Conservation (phyloP, 2,113 vertebrate genomes). For the Neotragus moschatus region DNA sequence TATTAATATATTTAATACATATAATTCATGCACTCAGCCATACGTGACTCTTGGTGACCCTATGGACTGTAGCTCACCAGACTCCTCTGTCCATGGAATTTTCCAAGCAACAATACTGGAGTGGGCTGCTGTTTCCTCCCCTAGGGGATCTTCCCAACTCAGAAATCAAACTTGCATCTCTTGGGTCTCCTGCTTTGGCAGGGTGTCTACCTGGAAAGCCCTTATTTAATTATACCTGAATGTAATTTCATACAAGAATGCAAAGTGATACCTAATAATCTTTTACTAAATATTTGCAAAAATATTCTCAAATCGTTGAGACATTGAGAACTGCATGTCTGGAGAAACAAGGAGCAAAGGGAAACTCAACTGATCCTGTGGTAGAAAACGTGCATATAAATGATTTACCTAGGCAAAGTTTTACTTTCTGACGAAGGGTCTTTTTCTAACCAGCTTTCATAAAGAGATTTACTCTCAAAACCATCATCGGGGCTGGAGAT, state of each 20-base stretch:
- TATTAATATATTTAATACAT: background rate
- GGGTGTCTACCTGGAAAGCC: background rate
- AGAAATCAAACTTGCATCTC: background rate
- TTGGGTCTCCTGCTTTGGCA: background rate
- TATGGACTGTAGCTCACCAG: background rate
- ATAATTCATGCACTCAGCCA: background rate
- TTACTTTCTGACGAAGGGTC: constrained; percentile 87
- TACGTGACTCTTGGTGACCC: background rate
- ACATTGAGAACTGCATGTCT: background rate
- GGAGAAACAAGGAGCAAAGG: background rate
- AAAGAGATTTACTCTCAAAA: constrained; percentile 89
- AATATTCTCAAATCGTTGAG: background rate
- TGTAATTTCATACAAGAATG: background rate
- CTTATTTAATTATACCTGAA: background rate
- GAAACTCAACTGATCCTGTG: background rate
- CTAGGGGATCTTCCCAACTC: background rate
- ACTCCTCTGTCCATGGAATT: background rate
- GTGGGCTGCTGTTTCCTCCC: background rate
- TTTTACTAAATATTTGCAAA: background rate
- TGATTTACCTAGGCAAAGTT: constrained; percentile 86
- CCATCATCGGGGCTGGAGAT: constrained; percentile 91
- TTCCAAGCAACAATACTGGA: background rate
- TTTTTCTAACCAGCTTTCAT: constrained; percentile 93
- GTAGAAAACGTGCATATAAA: background rate
- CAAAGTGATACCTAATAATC: background rate